Percentiles rank a stretch among this genome's conserved stretches.
Conservation (phyloP, 1,140 invertebrate genomes). For the Centruroides vittatus region DNA sequence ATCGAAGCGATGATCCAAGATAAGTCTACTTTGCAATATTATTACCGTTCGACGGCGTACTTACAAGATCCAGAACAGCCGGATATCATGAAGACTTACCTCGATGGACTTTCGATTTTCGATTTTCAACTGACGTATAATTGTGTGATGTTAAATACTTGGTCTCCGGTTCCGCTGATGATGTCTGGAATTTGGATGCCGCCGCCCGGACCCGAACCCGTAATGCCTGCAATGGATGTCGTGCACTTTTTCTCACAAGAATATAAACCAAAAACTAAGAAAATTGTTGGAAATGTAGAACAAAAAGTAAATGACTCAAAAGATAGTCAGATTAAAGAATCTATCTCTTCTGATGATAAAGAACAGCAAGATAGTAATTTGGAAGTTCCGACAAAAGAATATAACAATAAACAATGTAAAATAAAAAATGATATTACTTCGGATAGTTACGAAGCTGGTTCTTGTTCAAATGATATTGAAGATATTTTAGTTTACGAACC, state of each 20-base stretch:
- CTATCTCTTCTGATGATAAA: neutral
- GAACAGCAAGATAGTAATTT: neutral
- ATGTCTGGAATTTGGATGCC: constrained; percentile 71
- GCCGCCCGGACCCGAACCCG: constrained; percentile 47
- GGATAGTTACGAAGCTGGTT: no score
- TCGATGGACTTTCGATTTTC: constrained; percentile 60
- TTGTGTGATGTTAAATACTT: constrained; percentile 74
- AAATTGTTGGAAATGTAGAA: neutral
- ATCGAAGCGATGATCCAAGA: constrained; percentile 58
- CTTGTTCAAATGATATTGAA: neutral
- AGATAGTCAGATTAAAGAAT: neutral
- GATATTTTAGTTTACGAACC: neutral
- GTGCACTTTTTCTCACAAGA: constrained; percentile 13
- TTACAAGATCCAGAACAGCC: constrained; percentile 61
- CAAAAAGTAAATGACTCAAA: neutral
- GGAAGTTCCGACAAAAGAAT: neutral
- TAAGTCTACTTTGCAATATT: constrained; percentile 38
- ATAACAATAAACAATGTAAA: neutral
- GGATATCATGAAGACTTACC: constrained; percentile 54
- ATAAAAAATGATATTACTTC: neutral
- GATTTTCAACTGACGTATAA: constrained; percentile 69
- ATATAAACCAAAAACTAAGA: neutral
- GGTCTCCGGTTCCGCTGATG: constrained; percentile 67
- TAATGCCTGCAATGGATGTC: constrained; percentile 40
- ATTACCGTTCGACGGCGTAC: constrained; percentile 58